Evolutionary conservation across 2,797 vertebrate genomes (phyloP), one percentile per base, ranked within the genome.

Genomic region (Oophaga sylvatica): DNA sequence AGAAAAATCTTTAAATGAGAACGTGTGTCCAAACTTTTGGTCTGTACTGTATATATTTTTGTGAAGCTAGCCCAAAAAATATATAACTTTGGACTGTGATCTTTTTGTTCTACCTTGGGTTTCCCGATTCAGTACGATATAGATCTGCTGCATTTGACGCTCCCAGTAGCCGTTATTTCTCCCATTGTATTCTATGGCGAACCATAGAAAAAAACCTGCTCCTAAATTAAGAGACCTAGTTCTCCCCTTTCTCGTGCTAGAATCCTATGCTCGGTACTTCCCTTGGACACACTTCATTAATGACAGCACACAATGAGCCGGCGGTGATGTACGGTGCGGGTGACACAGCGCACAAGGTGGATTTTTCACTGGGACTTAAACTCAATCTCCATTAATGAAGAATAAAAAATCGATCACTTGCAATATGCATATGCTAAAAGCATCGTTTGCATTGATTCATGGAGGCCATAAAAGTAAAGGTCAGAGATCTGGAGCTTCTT

Each of bases 361-460:
- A 75, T 29, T 76, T 48, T 82, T 81, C 79, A 67, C 60, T 60
- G 53, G 70, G 62, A 81, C 87, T 59, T 81, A 41, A 81, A 77
- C 78, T 89, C 77, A 75, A 85, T 85, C 70, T 88, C 79, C 87
- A 89, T 89, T 86, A 89, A 86, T 68, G 84, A 89, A 81, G 79
- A 84, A 88, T 88, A 88, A 84, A 88, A 89, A 86, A 89, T 83
- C 80, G 80, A 89, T 89, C 73, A 79, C 76, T 62, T 86, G 29
- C 53, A 71, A 83, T 86, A 78, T 83, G 88, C 84, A 89, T 89
- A 89, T 86, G 84, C 80, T 89, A 89, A 89, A 86, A 89, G 84
- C 88, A 86, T 81, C 60, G 56, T 89, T 89, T 86, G 84, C 88
- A 86, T 79, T 86, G 88, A 89, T 89, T 89, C 73, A 86, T 79